Percentiles rank a stretch among this genome's conserved stretches.
phyloP scores from a whole-genome alignment of 2,113 vertebrate genomes.

The Vireo altiloquus region DNA sequence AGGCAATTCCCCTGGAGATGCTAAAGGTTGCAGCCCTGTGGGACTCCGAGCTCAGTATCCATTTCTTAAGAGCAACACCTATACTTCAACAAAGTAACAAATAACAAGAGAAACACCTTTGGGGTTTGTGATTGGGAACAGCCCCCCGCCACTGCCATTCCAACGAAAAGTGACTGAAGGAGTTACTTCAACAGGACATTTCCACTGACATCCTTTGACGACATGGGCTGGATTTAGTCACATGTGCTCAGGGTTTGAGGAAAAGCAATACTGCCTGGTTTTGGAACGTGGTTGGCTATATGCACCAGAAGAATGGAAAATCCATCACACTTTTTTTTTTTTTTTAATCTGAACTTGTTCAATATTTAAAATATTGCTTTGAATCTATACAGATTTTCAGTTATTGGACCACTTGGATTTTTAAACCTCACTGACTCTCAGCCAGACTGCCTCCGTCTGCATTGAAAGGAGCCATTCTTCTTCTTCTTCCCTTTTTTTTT shows the following conservation, averaged over 20 bases:
- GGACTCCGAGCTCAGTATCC: not conserved
- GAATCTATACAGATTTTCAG: conserved; percentile 66
- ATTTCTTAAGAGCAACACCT: not conserved
- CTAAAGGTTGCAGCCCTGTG: not conserved
- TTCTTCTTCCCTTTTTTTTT: not conserved
- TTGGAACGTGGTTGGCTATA: not conserved
- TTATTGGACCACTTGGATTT: conserved; percentile 67
- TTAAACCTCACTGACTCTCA: conserved; percentile 57
- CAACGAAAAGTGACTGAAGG: not conserved
- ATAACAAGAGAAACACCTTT: not conserved
- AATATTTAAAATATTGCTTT: conserved; percentile 60
- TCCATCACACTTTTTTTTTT: not conserved
- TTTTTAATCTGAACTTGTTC: conserved; percentile 44
- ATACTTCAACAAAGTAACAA: not conserved
- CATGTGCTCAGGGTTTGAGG: not conserved
- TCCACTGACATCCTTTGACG: not conserved
- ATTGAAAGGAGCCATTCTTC: conserved; percentile 72
- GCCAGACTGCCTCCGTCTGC: conserved; percentile 56
- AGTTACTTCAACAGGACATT: not conserved
- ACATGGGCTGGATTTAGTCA: not conserved
- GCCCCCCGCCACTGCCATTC: not conserved
- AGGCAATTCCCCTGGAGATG: not conserved
- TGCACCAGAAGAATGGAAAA: conserved; percentile 52
- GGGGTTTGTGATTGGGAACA: not conserved
- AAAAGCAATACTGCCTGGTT: not conserved